Conservation (phyloP, 2,113 vertebrate species). For the Sigmodon hispidus region DNA sequence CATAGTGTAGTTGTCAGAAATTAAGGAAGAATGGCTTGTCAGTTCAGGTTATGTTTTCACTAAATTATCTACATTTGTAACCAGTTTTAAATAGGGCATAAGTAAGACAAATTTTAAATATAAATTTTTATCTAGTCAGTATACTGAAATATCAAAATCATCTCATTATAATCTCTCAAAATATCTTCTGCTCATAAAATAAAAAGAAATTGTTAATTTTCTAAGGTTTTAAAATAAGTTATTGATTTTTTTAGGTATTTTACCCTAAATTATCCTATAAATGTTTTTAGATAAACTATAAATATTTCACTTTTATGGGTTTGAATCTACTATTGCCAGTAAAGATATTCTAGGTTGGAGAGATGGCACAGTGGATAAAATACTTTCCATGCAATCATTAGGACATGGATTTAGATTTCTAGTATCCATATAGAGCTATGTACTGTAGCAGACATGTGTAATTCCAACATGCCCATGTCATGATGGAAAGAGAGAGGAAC, state of each 20-base stretch:
- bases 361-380: not conserved
- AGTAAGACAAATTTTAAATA: not conserved
- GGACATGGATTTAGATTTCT: not conserved
- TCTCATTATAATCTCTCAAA: not conserved
- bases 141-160: not conserved
- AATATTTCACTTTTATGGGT: not conserved
- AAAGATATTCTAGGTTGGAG: not conserved
- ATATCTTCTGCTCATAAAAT: not conserved
- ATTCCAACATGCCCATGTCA: not conserved
- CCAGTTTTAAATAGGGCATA: not conserved
- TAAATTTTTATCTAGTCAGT: not conserved
- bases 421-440: not conserved
- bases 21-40: not conserved
- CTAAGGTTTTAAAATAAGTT: not conserved
- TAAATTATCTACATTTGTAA: not conserved
- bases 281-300: not conserved
- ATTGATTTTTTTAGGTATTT: not conserved
- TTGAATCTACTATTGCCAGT: constrained; percentile 11
- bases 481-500: not conserved
- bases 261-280: not conserved
- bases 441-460: not conserved
- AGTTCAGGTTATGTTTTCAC: not conserved
- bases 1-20: not conserved
- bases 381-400: not conserved
- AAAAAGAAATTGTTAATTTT: not conserved